phyloP scores from a whole-genome alignment of 2,797 vertebrate genomes.

The Craterocephalus amniculus region DNA sequence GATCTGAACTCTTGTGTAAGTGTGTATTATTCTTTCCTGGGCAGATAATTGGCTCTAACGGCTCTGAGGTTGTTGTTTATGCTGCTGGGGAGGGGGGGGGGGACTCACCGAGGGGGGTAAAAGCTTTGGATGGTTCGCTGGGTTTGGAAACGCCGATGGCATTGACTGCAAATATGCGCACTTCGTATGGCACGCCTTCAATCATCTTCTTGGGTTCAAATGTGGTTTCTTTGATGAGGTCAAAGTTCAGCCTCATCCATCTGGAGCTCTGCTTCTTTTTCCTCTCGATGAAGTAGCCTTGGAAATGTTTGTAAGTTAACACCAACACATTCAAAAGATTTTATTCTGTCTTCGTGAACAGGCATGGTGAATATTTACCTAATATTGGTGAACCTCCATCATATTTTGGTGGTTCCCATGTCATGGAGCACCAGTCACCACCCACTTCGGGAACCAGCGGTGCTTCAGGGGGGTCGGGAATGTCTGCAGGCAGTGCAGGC shows the following conservation, averaged over 20 bases:
- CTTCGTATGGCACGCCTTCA: slow-evolving; percentile 97
- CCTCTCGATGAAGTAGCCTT: slow-evolving; percentile 97
- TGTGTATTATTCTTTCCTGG: slow-evolving; percentile 40
- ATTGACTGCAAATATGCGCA: slow-evolving; percentile 95
- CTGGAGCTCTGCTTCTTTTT: slow-evolving; percentile 99
- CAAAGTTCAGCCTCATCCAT: slow-evolving; percentile 99
- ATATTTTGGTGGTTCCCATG: slow-evolving; percentile 92
- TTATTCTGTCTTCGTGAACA: not conserved
- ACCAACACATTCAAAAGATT: too few relatives aligned
- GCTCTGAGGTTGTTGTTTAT: slow-evolving; percentile 26
- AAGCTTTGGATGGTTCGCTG: slow-evolving; percentile 95
- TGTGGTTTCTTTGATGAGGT: slow-evolving; percentile 93
- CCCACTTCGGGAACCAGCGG: slow-evolving; percentile 91
- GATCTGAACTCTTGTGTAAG: slow-evolving; percentile 33
- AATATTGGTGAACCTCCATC: slow-evolving; percentile 94
- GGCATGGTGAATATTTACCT: slow-evolving; percentile 77
- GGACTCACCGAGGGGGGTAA: slow-evolving; percentile 94
- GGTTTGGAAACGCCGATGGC: slow-evolving; percentile 95
- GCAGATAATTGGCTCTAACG: slow-evolving; percentile 17
- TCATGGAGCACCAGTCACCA: slow-evolving; percentile 97
- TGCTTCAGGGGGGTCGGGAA: slow-evolving; percentile 93
- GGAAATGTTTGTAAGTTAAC: not conserved
- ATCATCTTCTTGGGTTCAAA: slow-evolving; percentile 99
- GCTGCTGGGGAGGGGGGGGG: slow-evolving; percentile 19
- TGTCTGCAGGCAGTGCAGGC: slow-evolving; percentile 80